A percentile compares a stretch with the other conserved stretches of the same genome.
Evolutionary conservation across 2,888 invertebrate species (phyloP).

Genomic region (Mimumesa dahlbomi): DNA sequence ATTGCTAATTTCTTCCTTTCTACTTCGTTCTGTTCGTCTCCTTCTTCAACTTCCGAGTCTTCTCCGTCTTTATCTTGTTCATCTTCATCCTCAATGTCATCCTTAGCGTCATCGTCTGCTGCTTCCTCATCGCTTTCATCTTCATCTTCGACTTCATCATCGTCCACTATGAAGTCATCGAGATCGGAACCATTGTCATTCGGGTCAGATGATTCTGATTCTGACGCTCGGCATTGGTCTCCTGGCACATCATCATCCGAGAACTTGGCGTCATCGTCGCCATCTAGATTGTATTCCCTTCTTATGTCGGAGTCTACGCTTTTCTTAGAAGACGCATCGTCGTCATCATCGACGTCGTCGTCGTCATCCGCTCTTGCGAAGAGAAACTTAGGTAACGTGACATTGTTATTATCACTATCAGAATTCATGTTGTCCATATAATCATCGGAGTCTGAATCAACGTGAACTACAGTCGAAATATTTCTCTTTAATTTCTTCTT

Average conservation of each 20-base stretch:
- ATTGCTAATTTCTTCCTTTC: slow-evolving; percentile 5
- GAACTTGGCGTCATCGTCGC: slow-evolving; percentile 52
- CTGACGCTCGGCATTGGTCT: slow-evolving; percentile 73
- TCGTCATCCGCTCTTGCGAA: slow-evolving; percentile 18
- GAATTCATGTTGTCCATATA: slow-evolving; percentile 7
- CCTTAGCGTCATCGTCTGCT: slow-evolving; percentile 25
- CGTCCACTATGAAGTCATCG: slow-evolving; percentile 68
- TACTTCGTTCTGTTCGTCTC: slow-evolving; percentile 5
- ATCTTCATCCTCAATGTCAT: slow-evolving; percentile 16
- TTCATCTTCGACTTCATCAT: slow-evolving; percentile 59
- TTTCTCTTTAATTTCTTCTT: slow-evolving; percentile 16
- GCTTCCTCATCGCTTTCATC: slow-evolving; percentile 42
- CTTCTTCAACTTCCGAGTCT: slow-evolving; percentile 21
- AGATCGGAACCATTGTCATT: slow-evolving; percentile 72
- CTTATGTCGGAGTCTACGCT: slow-evolving; percentile 69
- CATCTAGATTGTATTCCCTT: slow-evolving; percentile 71
- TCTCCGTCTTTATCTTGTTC: slow-evolving; percentile 16
- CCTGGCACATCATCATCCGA: slow-evolving; percentile 72
- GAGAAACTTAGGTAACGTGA: slow-evolving; percentile 43
- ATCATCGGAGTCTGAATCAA: slow-evolving; percentile 46
- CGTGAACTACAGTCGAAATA: slow-evolving; percentile 45
- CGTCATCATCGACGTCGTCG: slow-evolving; percentile 21
- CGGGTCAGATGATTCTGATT: slow-evolving; percentile 69
- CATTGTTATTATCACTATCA: slow-evolving; percentile 22
- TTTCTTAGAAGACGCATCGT: slow-evolving; percentile 9